Conservation (phyloP, 2,113 vertebrate genomes). For the Ariopsis seemanni region DNA sequence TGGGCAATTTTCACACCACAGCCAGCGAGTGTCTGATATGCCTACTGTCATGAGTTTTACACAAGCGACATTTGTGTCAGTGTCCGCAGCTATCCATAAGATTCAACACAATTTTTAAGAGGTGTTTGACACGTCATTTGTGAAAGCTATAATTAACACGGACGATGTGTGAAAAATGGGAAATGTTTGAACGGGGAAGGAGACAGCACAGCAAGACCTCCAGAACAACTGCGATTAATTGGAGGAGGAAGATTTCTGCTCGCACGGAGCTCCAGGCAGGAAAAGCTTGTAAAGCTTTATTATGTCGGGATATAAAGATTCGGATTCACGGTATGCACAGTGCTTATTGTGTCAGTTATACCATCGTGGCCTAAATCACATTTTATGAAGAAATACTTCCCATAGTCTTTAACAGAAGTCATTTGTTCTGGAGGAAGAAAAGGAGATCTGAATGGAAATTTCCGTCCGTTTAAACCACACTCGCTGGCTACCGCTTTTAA, state of each 20-base stretch:
- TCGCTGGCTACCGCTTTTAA: not conserved
- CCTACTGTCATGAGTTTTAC: not conserved
- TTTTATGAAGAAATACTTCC: not conserved
- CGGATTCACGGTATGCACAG: not conserved
- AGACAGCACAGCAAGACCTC: not conserved
- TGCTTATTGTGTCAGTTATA: not conserved
- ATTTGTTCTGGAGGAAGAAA: not conserved
- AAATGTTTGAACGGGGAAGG: constrained; percentile 5
- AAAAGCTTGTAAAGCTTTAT: constrained; percentile 28
- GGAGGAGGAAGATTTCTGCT: constrained; percentile 33
- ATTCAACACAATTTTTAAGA: no score
- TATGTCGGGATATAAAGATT: constrained; percentile 26
- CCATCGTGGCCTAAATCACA: not conserved
- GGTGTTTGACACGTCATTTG: constrained; percentile 12
- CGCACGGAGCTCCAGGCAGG: constrained; percentile 12
- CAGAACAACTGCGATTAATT: constrained; percentile 21
- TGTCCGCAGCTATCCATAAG: not conserved
- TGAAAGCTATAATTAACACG: constrained; percentile 1
- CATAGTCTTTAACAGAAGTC: not conserved
- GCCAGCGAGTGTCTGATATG: no score
- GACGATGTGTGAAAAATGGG: constrained; percentile 14
- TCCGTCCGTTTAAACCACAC: not conserved
- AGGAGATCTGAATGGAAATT: not conserved
- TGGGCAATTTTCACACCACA: no score
- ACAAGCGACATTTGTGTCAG: not conserved